Base-by-base conservation (phyloP, 2,888 invertebrate genomes). In the Nemurella pictetii region DNA sequence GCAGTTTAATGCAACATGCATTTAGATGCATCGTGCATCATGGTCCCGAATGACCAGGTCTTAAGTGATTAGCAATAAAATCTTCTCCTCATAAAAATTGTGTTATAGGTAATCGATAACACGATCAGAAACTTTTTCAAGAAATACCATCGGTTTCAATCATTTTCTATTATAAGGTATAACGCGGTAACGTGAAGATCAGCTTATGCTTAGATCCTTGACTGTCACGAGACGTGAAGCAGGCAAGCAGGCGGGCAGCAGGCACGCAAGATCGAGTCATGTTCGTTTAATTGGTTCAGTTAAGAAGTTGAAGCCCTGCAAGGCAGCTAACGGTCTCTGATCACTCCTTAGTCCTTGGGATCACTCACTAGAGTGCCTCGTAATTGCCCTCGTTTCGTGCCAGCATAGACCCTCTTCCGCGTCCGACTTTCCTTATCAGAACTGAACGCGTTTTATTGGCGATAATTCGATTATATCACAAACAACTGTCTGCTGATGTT, bases 251-350 rank as follows among this genome's bases (percentile, higher is more conserved):
- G n/a, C n/a, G n/a, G n/a, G n/a, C n/a, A n/a, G 73, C 73, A 73
- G 3, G 55, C 55, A 55, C 78, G 28, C 78, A 29, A 78, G 28
- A 27, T 28, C 27, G n/a, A 84, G 78, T 32, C 75, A 36, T 84
- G 72, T 84, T 84, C 77, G n/a, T 77, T 84, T 84, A 84, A 84
- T 84, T 84, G 84, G 35, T 77, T 9, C 77, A 84, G 84, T 84
- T 84, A 35, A 30, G 84, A 84, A 36, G 78, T 78, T 78, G 75
- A 78, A 78, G 28, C 78, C 78, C 28, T 26, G 75, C 2, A 26
- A 26, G 75, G 15, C 28, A 30, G 78, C 78, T 28, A 28, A 27
- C 2, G 20, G 78, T 30, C 78, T 78, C 78, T 78, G 29, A 30
- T 55, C 55, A 12, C 55, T 55, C 55, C 20, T 55, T 55, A 55